phyloP scores from a whole-genome alignment of 1,140 invertebrate species.

The Saxidomus purpurata region DNA sequence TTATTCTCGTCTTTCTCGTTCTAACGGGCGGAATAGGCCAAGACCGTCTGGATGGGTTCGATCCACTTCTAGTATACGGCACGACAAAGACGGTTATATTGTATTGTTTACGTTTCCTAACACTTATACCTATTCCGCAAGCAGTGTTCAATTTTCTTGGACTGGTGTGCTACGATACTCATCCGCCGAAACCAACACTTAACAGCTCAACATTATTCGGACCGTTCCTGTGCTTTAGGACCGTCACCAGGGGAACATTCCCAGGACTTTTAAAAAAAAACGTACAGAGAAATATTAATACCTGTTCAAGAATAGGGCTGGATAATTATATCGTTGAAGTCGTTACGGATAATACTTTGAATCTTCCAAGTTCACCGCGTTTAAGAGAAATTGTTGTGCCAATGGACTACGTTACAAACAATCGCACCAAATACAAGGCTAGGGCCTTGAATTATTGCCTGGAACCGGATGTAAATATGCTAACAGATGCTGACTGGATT shows the following conservation, averaged over 20 bases:
- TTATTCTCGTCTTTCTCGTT: constrained; percentile 57
- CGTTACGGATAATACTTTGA: constrained; percentile 96
- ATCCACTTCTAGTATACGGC: constrained; percentile 67
- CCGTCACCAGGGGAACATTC: constrained; percentile 98
- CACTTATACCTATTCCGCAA: constrained; percentile 73
- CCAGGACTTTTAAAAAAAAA: constrained; percentile 96
- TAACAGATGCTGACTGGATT: constrained; percentile 97
- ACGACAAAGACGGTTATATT: constrained; percentile 67
- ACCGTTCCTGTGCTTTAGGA: constrained; percentile 97
- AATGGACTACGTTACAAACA: constrained; percentile 93
- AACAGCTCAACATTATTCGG: constrained; percentile 96
- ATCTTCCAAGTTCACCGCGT: constrained; percentile 91
- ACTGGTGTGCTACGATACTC: constrained; percentile 96
- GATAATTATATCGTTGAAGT: constrained; percentile 99
- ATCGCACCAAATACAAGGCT: constrained; percentile 97
- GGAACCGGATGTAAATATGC: constrained; percentile 94
- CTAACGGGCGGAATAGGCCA: constrained; percentile 53
- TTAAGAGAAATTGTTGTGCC: constrained; percentile 95
- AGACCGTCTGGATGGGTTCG: constrained; percentile 27
- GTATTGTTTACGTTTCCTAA: constrained; percentile 72
- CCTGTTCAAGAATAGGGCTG: constrained; percentile 95
- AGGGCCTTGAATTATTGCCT: constrained; percentile 98
- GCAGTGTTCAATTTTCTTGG: constrained; percentile 76
- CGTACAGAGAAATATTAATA: constrained; percentile 95
- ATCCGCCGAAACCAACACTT: constrained; percentile 96